Percentiles rank a stretch among this genome's conserved stretches.
Conservation (phyloP, 2,113 vertebrate species). For the Poecilia latipinna region DNA sequence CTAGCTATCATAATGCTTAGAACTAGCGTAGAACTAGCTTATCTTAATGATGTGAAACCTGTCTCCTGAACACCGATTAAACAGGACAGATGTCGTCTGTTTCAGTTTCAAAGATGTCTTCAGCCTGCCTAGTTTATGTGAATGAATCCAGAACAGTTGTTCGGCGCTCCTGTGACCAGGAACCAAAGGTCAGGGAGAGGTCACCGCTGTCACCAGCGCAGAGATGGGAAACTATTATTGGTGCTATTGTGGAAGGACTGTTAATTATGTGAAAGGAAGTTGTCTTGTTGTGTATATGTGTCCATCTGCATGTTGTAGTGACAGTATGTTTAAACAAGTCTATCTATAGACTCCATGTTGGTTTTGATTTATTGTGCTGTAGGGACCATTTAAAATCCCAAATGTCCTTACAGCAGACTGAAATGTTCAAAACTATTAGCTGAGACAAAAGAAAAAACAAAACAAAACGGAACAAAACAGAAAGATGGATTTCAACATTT, state of each 20-base stretch:
- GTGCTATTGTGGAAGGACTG: slow-evolving; percentile 67
- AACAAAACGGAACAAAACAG: not conserved
- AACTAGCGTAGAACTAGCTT: no score
- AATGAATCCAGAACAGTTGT: slow-evolving; percentile 46
- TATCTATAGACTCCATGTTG: slow-evolving; percentile 61
- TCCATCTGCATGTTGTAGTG: slow-evolving; percentile 48
- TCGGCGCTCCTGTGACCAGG: slow-evolving; percentile 11
- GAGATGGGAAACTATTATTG: slow-evolving; percentile 71
- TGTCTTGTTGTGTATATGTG: slow-evolving; percentile 51
- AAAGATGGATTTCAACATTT: slow-evolving; percentile 27
- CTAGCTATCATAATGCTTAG: no score
- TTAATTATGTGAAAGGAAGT: slow-evolving; percentile 72
- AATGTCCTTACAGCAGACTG: slow-evolving; percentile 21
- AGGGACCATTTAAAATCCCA: slow-evolving; percentile 50
- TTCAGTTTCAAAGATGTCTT: not conserved
- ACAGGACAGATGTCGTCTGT: slow-evolving; percentile 7
- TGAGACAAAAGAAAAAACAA: not conserved
- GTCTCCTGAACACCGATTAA: slow-evolving; percentile 2
- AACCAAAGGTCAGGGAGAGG: slow-evolving; percentile 55
- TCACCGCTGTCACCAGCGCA: slow-evolving; percentile 27
- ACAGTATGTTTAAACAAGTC: slow-evolving; percentile 57
- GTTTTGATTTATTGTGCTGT: slow-evolving; percentile 44
- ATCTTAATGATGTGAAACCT: no score
- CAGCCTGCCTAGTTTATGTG: slow-evolving; percentile 35
- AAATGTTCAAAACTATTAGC: slow-evolving; percentile 39